phyloP scores from a whole-genome alignment of 2,113 vertebrate species.

The Lepus americanus region DNA sequence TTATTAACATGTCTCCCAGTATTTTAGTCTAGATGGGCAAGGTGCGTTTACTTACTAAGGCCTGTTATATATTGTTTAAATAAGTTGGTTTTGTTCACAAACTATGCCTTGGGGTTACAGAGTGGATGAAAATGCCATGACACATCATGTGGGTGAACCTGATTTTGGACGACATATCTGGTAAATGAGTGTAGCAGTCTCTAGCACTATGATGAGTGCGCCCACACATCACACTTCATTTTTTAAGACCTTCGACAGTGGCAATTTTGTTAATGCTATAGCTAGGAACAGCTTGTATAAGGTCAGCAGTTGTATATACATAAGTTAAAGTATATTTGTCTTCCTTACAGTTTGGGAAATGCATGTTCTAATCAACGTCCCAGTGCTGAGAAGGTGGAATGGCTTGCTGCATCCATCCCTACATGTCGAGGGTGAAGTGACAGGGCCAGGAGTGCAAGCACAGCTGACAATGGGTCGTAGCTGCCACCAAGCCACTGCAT shows the following conservation, averaged over 20 bases:
- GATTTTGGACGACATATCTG: too few species aligned
- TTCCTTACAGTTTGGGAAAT: background rate
- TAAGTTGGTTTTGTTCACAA: too few species aligned
- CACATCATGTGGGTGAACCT: too few species aligned
- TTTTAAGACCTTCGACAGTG: background rate
- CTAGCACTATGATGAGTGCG: background rate
- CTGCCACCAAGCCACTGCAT: background rate
- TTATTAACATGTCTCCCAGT: too few species aligned
- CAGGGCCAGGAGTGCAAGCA: background rate
- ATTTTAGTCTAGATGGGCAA: too few species aligned
- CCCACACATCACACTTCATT: background rate
- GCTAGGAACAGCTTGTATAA: background rate
- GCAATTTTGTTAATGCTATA: background rate
- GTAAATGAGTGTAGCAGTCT: background rate
- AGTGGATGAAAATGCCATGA: too few species aligned
- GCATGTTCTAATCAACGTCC: background rate
- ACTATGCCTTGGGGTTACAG: too few species aligned
- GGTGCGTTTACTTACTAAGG: too few species aligned
- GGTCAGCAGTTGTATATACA: background rate
- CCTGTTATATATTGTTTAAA: too few species aligned
- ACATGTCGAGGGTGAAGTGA: background rate
- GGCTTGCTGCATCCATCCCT: background rate
- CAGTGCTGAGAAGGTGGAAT: background rate
- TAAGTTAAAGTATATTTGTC: background rate
- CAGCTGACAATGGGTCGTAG: background rate